phyloP scores from a whole-genome alignment of 1,140 invertebrate species.

The Gryon sp. region DNA sequence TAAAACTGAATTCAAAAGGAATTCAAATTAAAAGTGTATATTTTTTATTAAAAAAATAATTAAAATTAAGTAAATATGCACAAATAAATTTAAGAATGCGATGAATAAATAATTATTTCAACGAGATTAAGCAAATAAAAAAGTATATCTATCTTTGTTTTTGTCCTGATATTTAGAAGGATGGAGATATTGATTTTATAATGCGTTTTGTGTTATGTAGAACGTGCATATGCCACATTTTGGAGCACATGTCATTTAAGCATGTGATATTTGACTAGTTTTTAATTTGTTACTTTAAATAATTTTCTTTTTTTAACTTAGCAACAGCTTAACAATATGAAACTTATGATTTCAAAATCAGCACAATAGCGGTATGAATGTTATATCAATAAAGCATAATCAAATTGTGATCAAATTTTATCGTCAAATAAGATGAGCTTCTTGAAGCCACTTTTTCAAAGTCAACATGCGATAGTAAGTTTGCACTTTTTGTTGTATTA shows the following conservation, averaged over 20 bases:
- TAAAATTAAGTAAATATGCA: no score
- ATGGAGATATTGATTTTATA: no score
- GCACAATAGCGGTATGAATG: not conserved
- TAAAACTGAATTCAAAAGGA: no score
- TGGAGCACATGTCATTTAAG: not conserved
- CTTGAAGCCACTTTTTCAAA: slow-evolving; percentile 4
- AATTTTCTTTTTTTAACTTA: slow-evolving; percentile 22
- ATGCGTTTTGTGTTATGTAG: no score
- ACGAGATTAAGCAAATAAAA: no score
- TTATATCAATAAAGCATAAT: not conserved
- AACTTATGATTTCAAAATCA: slow-evolving; percentile 2
- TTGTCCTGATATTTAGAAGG: no score
- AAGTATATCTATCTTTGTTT: no score
- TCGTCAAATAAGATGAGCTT: not conserved
- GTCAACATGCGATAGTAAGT: not conserved
- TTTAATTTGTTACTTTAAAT: slow-evolving; percentile 35
- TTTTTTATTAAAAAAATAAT: no score
- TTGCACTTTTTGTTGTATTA: slow-evolving; percentile 3
- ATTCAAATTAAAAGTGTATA: no score
- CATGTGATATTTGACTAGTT: slow-evolving; percentile 3
- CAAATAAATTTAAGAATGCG: no score
- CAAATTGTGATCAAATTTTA: not conserved
- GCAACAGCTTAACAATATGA: slow-evolving; percentile 16
- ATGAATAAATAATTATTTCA: no score
- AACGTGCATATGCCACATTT: not conserved